Evolutionary conservation across 2,113 vertebrate species (phyloP).

Genomic region (Typhlomys cinereus): DNA sequence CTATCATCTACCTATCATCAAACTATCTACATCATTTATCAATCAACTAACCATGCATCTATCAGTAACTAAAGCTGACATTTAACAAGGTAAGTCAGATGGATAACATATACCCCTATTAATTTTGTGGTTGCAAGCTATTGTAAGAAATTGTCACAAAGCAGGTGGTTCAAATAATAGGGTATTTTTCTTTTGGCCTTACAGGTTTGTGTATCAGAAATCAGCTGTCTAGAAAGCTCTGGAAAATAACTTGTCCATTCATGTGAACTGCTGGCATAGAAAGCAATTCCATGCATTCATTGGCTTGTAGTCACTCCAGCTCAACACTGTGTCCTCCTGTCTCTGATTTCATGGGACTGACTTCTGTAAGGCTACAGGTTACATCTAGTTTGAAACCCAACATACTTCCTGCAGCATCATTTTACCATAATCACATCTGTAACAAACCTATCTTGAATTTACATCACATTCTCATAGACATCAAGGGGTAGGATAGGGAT

Average conservation of each 20-base stretch:
- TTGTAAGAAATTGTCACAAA: neutral
- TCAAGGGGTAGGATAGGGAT: neutral
- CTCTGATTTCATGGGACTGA: neutral
- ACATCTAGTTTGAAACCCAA: no score
- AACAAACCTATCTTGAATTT: neutral
- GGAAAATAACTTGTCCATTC: neutral
- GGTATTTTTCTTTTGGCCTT: no score
- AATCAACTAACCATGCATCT: neutral
- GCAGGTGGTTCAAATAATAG: neutral
- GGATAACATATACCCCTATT: neutral
- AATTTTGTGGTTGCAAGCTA: neutral
- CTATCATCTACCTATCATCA: no score
- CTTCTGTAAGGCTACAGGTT: neutral
- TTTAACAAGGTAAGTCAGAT: neutral
- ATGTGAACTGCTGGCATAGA: accelerated
- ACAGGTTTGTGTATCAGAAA: accelerated
- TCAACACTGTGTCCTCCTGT: neutral
- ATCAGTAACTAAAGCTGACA: neutral
- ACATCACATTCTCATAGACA: neutral
- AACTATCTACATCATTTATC: no score
- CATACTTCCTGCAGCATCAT: neutral
- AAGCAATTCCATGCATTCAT: no score
- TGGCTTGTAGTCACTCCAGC: neutral
- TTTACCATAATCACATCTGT: neutral
- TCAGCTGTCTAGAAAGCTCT: neutral